These are phyloP conservation scores for Gasterosteus nipponicus DNA, from an alignment of 2,113 vertebrate genomes.

Conservation along the genomic window DNA sequence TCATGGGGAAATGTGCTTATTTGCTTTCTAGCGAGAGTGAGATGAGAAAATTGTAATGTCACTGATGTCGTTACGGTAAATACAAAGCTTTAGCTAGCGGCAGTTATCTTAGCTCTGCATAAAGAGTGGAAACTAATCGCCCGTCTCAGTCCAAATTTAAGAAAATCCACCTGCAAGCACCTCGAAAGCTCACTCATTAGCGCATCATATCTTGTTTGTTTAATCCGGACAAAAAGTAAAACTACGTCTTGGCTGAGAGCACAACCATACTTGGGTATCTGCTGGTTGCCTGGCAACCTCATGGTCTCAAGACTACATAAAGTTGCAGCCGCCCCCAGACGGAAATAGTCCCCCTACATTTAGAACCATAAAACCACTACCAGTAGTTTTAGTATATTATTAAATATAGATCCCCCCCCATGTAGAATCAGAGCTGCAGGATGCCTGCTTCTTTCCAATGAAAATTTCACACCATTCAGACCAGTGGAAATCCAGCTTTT, in stretches of 20 bases:
- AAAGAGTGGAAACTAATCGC: not conserved
- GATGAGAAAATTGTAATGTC: not conserved
- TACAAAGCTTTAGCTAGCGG: not conserved
- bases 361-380: not conserved
- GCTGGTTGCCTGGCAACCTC: not conserved
- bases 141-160: not conserved
- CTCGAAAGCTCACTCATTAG: not conserved
- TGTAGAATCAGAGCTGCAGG: not conserved
- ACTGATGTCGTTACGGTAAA: not conserved
- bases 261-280: not conserved
- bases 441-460: not conserved
- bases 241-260: not conserved
- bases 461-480: constrained; percentile 1
- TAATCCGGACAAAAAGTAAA: not conserved
- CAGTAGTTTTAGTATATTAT: not conserved
- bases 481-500: not conserved
- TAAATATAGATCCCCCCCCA: not conserved
- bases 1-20: not conserved
- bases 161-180: not conserved
- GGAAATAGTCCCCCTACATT: not conserved
- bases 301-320: not conserved
- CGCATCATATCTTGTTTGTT: not conserved
- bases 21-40: not conserved
- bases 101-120: not conserved
- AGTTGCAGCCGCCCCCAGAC: not conserved